A percentile compares a stretch with the other conserved stretches of the same genome.
phyloP scores from a whole-genome alignment of 2,888 invertebrate genomes.

The Thumatha senex region DNA sequence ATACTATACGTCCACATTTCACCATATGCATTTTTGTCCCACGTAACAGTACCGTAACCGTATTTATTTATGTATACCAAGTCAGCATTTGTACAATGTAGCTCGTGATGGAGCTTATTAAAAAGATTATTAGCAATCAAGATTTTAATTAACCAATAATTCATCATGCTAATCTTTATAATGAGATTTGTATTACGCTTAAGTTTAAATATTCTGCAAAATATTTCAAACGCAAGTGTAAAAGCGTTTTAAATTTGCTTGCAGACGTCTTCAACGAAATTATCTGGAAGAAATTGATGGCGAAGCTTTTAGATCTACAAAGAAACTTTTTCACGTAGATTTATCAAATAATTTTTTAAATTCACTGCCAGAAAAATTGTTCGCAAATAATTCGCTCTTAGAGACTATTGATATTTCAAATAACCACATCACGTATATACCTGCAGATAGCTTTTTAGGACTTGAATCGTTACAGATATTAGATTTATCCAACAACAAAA shows the following conservation, averaged over 20 bases:
- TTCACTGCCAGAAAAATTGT: constrained; percentile 82
- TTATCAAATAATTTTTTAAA: constrained; percentile 86
- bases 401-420: constrained; percentile 86
- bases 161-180: neutral
- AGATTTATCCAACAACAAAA: constrained; percentile 87
- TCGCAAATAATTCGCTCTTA: constrained; percentile 82
- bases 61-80: too few species aligned
- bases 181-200: neutral
- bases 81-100: too few species aligned
- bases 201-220: neutral
- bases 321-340: constrained; percentile 86
- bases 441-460: constrained; percentile 82
- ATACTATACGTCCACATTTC: too few species aligned
- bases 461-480: constrained; percentile 85
- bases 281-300: constrained; percentile 84
- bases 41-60: too few species aligned
- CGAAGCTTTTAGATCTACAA: constrained; percentile 82
- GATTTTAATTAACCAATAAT: neutral
- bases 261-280: constrained; percentile 86
- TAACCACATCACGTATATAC: constrained; percentile 84
- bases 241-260: constrained; percentile 44
- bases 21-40: too few species aligned
- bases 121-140: too few species aligned
- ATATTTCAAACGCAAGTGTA: neutral
- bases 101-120: too few species aligned